Base-by-base conservation (phyloP, 2,797 vertebrate genomes). In the Allobates femoralis region DNA sequence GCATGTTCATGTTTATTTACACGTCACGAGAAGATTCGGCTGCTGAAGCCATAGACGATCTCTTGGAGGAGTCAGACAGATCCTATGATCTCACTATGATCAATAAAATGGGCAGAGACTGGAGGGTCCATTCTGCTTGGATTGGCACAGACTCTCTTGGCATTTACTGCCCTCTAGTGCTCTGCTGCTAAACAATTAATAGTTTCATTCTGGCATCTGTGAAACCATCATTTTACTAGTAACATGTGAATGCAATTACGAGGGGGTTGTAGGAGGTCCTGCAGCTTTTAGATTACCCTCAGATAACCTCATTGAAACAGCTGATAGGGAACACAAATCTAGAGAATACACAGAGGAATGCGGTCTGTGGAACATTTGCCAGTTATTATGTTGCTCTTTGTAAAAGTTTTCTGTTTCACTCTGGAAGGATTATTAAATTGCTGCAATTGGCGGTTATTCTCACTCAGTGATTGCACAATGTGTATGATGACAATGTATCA, bases 181-280 rank as follows among this genome's bases (percentile, higher is more conserved):
- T 75, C 28, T 23, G 34, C 15, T 74, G 37, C 8, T 32, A 81
- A 53, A 81, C 79, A 21, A 64, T 81, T 64, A 12, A 23, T 66
- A 26, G 21, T 21, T 74, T 16, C 51, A 19, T 30, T 2, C 28
- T 53, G 80, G 32, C 73, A 77, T 64, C 16, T 86, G 83, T 69
- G 32, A 66, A 26, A 26, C 64, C 69, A 30, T 19, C 19, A 46
- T 23, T 86, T 32, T 64, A 34, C 19, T 32, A 83, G 28, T 83
- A 67, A 73, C 81, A 87, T 87, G 50, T 83, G 75, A 79, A 83
- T 64, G 79, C 67, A 83, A 87, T 87, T 83, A 87, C 46, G 64
- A 56, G 58, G 71, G 73, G 62, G 62, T 86, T 77, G 64, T 85
- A 79, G 84, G 51, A 87, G 79, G 80, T 71, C 69, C 41, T 53